Percentiles rank a stretch among this genome's conserved stretches.
phyloP scores from a whole-genome alignment of 2,888 invertebrate genomes.

The Hypselothyrea guttata region DNA sequence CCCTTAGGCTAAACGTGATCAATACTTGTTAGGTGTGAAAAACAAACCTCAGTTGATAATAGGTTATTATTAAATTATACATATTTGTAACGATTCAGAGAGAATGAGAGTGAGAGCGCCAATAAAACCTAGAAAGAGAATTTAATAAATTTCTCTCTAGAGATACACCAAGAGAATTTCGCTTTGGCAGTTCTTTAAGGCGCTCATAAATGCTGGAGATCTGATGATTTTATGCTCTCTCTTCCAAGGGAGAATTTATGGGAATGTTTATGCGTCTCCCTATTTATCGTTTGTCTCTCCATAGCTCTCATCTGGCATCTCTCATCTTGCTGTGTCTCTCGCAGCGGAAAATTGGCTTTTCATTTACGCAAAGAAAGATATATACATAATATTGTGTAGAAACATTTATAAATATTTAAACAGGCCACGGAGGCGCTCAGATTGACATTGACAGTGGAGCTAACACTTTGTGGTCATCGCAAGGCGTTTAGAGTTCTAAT shows the following conservation, averaged over 20 bases:
- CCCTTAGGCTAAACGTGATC: too few species aligned
- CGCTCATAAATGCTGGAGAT: slow-evolving; percentile 58
- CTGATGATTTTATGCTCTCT: slow-evolving; percentile 56
- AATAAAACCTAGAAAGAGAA: slow-evolving; percentile 29
- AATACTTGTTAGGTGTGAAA: slow-evolving; percentile 1
- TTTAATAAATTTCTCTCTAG: too few species aligned
- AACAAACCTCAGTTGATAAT: slow-evolving; percentile 31
- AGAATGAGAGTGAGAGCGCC: too few species aligned
- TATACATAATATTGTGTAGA: slow-evolving; percentile 45
- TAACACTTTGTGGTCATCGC: slow-evolving; percentile 31
- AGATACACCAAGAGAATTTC: background rate
- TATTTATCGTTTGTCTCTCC: slow-evolving; percentile 1
- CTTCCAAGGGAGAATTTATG: slow-evolving; percentile 48
- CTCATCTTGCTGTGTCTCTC: background rate
- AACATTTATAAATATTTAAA: slow-evolving; percentile 68
- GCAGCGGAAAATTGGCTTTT: slow-evolving; percentile 62
- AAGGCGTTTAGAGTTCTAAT: too few species aligned
- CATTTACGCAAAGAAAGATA: slow-evolving; percentile 54
- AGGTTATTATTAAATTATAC: too few species aligned
- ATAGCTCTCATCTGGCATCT: background rate
- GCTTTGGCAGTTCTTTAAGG: slow-evolving; percentile 17
- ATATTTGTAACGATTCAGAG: too few species aligned
- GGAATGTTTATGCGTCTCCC: background rate
- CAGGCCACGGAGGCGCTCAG: slow-evolving; percentile 52
- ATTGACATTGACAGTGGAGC: slow-evolving; percentile 68